A percentile compares a stretch with the other conserved stretches of the same genome.
Evolutionary conservation across 37 sponge, comb jelly and placozoan genomes (phyloP).

Genomic region (Geodia barretti): DNA sequence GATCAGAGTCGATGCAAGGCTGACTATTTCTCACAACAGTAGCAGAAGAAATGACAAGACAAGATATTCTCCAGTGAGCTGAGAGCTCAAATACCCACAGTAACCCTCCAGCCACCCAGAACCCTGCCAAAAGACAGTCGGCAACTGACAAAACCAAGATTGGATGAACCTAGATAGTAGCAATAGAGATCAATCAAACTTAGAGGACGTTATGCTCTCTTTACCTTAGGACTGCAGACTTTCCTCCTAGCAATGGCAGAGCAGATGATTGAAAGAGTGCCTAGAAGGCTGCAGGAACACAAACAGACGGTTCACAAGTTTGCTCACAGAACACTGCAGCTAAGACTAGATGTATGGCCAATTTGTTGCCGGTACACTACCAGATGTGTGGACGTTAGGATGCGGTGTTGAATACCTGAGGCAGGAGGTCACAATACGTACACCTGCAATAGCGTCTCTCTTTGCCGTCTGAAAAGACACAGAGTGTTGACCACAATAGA

Average conservation of each 20-base stretch:
- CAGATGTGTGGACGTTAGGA: no score
- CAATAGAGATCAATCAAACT: no score
- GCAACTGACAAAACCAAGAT: conserved; percentile 61
- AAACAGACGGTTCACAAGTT: background rate
- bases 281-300: conserved; percentile 9
- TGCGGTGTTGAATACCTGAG: conserved; percentile 15
- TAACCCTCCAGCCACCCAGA: conserved; percentile 39
- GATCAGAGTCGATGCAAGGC: background rate
- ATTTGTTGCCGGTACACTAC: no score
- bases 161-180: conserved; percentile 53
- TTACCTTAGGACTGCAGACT: conserved; percentile 27
- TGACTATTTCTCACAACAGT: background rate
- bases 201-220: no score
- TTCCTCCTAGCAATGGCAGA: background rate
- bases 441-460: background rate
- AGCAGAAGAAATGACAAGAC: background rate
- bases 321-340: no score
- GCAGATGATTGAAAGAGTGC: conserved; percentile 10
- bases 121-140: conserved; percentile 40
- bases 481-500: no score
- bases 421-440: conserved; percentile 2
- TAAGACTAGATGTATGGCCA: no score
- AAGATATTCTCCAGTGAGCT: background rate
- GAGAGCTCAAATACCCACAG: conserved; percentile 25
- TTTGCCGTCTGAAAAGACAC: conserved; percentile 1